These are phyloP conservation scores for Coenonympha glycerion DNA, from an alignment of 2,888 invertebrate genomes.

Conservation along the genomic window DNA sequence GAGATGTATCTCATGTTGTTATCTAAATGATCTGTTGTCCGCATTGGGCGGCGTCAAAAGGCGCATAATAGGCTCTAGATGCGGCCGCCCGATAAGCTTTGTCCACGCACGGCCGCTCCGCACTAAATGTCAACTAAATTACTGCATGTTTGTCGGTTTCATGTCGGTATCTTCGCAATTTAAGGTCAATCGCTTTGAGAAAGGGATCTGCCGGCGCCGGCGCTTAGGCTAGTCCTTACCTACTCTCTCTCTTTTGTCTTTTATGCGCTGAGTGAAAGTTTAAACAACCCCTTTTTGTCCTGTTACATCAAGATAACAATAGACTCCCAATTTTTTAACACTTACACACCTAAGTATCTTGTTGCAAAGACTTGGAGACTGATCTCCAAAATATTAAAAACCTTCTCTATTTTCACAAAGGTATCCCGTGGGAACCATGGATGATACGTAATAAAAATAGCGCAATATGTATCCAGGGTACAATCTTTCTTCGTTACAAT, in stretches of 20 bases:
- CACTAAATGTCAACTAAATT: slow-evolving; percentile 70
- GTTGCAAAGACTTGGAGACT: too few relatives aligned
- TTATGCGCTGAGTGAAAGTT: slow-evolving; percentile 23
- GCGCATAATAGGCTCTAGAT: slow-evolving; percentile 70
- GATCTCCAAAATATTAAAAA: too few relatives aligned
- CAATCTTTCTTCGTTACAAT: too few relatives aligned
- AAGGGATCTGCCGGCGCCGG: slow-evolving; percentile 50
- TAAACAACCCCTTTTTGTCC: slow-evolving; percentile 16
- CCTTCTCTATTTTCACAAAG: too few relatives aligned
- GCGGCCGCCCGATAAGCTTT: slow-evolving; percentile 62
- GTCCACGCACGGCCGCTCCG: slow-evolving; percentile 43
- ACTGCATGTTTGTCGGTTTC: slow-evolving; percentile 66
- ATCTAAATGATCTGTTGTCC: slow-evolving; percentile 58
- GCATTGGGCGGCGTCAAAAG: slow-evolving; percentile 55
- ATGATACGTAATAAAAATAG: too few relatives aligned
- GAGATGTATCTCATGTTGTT: slow-evolving; percentile 33
- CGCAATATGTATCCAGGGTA: too few relatives aligned
- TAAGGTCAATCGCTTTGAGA: slow-evolving; percentile 55
- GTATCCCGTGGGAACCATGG: too few relatives aligned
- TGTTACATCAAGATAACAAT: too few relatives aligned
- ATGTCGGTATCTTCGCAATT: slow-evolving; percentile 67
- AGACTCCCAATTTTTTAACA: too few relatives aligned
- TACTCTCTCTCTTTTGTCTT: slow-evolving; percentile 19
- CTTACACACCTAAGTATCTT: too few relatives aligned
- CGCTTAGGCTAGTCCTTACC: slow-evolving; percentile 27